Percentiles rank a stretch among this genome's conserved stretches.
These are phyloP conservation scores for Phortica magna DNA, from an alignment of 2,888 invertebrate genomes.

Conservation along the genomic window DNA sequence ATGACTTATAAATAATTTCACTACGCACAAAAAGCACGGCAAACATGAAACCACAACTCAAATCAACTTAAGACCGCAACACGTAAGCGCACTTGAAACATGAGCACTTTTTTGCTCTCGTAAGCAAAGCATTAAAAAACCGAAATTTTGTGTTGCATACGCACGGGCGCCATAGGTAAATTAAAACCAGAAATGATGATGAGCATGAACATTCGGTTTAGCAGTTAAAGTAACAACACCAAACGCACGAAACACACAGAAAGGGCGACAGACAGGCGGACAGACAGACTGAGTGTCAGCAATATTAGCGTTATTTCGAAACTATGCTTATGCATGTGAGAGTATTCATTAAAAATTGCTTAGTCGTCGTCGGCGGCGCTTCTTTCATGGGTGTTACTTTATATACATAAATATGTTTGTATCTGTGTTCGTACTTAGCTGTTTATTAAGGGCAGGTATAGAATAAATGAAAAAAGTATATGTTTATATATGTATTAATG, in stretches of 20 bases:
- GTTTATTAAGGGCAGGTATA: not conserved
- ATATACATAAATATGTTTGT: too few relatives aligned
- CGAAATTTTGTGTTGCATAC: not conserved
- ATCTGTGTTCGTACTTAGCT: not conserved
- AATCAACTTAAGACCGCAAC: not conserved
- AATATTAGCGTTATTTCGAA: conserved; percentile 11
- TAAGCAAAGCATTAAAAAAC: not conserved
- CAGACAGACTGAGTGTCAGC: not conserved
- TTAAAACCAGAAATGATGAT: not conserved
- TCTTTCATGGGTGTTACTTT: too few relatives aligned
- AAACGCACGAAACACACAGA: not conserved
- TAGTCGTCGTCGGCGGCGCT: not conserved
- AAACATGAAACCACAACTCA: not conserved
- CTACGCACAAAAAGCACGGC: not conserved
- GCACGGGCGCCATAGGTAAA: not conserved
- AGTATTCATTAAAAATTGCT: conserved; percentile 17
- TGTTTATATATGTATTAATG: too few relatives aligned
- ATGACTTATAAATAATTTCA: too few relatives aligned
- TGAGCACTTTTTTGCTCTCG: not conserved
- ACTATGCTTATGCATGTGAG: conserved; percentile 15
- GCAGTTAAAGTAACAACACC: too few relatives aligned
- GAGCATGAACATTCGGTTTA: too few relatives aligned
- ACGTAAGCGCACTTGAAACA: not conserved
- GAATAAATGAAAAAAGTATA: not conserved
- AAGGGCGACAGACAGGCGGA: not conserved